Base-by-base conservation (phyloP, 2,797 vertebrate species). In the Schizothorax lantsangensis region DNA sequence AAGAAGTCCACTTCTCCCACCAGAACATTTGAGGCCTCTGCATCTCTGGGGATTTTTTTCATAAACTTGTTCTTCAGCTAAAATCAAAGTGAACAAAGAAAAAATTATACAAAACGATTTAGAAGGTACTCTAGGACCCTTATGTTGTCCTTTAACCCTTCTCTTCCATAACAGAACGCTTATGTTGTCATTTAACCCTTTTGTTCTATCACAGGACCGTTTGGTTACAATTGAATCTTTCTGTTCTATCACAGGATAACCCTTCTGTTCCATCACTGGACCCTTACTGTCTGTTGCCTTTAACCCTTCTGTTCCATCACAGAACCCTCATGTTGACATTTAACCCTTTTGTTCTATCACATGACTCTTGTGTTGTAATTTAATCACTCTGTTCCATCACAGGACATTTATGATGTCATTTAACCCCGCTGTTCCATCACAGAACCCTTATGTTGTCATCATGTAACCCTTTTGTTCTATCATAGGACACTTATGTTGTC, bases 11-110 rank as follows among this genome's bases (percentile, higher is more conserved):
- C 97, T 89, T 99, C 98, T 0, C 98, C 98, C 88, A 99, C 97
- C 57, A 99, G 93, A 73, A 99, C 97, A 0, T 99, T 99, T 84
- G 98, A 99, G 5, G 98, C 98, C 89, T 99, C 98, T 0, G 98
- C 97, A 57, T 99, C 97, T 89, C 97, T 95, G n/a, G 98, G 98
- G 66, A 99, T 98, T 95, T 99, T 99, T 95, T 99, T 99, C 94
- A 99, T 99, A 94, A 99, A 99, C 84, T 99, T 99, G 88, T 99
- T 99, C 93, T 96, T 99, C 62, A 98, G 91, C 98, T 99, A 90
- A 57, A 88, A 77, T 86, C 0, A 0, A 26, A 43, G 45, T 33
- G 10, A 54, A 36, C 11, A 33, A 66, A 68, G 19, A 59, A 8
- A 47, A 57, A 17, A 40, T 59, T 3, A 79, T 54, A 59, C 59